Conservation (phyloP, 1,140 invertebrate species). For the Drosophila navojoa region DNA sequence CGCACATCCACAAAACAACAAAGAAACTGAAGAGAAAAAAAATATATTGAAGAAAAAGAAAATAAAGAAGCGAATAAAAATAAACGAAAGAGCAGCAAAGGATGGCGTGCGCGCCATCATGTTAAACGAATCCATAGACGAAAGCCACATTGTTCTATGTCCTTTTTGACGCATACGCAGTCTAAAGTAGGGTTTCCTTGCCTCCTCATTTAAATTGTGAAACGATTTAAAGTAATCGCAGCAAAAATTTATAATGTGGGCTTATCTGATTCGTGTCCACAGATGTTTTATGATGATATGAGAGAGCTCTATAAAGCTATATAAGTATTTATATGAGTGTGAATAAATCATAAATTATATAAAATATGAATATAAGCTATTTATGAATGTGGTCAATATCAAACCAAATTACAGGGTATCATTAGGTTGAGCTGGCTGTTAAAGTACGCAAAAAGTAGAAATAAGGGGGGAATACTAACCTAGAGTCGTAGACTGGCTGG, state of each 20-base stretch:
- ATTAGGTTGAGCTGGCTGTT: background rate
- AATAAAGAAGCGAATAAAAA: conserved; percentile 23
- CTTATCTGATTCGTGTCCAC: background rate
- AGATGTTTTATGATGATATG: no score
- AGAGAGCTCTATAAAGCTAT: no score
- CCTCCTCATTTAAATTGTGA: background rate
- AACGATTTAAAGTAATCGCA: background rate
- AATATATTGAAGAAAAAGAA: conserved; percentile 9
- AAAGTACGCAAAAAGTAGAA: conserved; percentile 32
- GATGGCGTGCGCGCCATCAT: conserved; percentile 20
- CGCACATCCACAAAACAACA: conserved; percentile 36
- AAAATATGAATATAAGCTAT: no score
- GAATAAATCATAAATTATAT: no score
- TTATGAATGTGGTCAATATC: no score
- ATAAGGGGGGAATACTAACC: conserved; percentile 69
- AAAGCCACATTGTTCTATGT: conserved; percentile 26
- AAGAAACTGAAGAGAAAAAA: conserved; percentile 1
- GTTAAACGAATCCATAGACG: conserved; percentile 36
- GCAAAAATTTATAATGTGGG: background rate
- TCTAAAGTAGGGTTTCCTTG: background rate
- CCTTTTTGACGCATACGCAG: conserved; percentile 1
- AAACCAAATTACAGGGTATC: no score
- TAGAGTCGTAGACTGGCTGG: conserved; percentile 70
- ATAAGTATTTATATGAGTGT: no score
- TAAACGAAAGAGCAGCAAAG: conserved; percentile 15